These are phyloP conservation scores for Heptranchias perlo DNA, from an alignment of 2,113 vertebrate species.

Conservation along the genomic window DNA sequence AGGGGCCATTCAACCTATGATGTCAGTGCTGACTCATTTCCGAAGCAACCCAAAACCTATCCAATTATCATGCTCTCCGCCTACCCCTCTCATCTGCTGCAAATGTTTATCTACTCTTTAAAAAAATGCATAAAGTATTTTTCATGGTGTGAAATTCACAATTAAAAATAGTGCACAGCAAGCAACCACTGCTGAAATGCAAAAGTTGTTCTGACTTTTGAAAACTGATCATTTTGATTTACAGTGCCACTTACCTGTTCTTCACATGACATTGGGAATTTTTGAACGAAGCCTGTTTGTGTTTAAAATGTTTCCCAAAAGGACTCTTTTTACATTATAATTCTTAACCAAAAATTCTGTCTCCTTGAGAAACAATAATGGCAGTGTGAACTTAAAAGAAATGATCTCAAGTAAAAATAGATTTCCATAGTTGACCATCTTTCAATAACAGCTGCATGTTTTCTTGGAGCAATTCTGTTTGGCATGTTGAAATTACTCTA, in stretches of 20 bases:
- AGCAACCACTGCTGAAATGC: not conserved
- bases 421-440: not conserved
- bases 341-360: not conserved
- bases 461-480: not conserved
- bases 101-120: too few relatives aligned
- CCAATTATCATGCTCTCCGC: too few relatives aligned
- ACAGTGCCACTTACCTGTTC: not conserved
- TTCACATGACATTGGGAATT: not conserved
- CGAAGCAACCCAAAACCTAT: too few relatives aligned
- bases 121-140: too few relatives aligned
- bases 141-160: too few relatives aligned
- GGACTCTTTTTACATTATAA: not conserved
- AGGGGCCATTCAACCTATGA: too few relatives aligned
- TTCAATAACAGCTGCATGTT: not conserved
- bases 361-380: not conserved
- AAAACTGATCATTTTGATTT: not conserved
- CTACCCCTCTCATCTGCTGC: too few relatives aligned
- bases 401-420: not conserved
- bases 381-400: not conserved
- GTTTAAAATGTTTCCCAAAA: not conserved
- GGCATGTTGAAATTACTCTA: not conserved
- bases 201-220: not conserved
- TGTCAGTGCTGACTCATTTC: too few relatives aligned
- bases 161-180: too few relatives aligned
- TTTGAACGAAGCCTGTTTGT: not conserved